These are phyloP conservation scores for Halcyon badia DNA, from an alignment of 2,797 vertebrate species.

Conservation along the genomic window DNA sequence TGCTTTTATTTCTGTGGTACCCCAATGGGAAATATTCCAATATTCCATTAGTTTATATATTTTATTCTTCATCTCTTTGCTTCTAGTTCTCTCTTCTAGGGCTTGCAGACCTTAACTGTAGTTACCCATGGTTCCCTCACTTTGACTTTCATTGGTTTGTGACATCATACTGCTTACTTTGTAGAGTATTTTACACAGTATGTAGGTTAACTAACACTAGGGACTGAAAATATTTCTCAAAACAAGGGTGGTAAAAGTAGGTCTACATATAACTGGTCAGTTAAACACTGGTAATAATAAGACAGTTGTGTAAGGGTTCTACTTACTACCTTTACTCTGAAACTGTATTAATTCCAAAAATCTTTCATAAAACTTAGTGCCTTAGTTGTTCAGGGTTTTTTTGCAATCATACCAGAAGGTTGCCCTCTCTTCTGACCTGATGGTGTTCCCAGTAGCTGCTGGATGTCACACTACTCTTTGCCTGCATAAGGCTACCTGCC, in stretches of 20 bases:
- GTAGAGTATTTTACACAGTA: neutral
- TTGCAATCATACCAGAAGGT: neutral
- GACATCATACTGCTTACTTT: neutral
- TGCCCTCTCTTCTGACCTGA: neutral
- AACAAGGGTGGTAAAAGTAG: neutral
- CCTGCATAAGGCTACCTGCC: neutral
- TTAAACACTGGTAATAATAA: neutral
- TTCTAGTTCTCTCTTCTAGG: neutral
- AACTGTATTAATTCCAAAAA: neutral
- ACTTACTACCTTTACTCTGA: neutral
- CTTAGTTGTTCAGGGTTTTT: neutral
- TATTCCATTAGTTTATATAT: neutral
- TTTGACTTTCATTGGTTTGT: neutral
- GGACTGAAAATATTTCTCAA: neutral
- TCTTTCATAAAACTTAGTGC: neutral
- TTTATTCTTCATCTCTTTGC: neutral
- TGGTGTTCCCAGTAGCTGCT: neutral
- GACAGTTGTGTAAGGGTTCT: neutral
- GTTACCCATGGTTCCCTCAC: neutral
- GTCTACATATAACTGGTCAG: neutral
- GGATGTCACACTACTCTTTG: neutral
- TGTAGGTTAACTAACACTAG: neutral
- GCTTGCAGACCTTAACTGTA: neutral
- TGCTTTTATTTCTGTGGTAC: neutral
- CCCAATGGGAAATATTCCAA: neutral